These are phyloP conservation scores for Melanogrammus aeglefinus DNA, from an alignment of 2,797 vertebrate species.

Conservation along the genomic window DNA sequence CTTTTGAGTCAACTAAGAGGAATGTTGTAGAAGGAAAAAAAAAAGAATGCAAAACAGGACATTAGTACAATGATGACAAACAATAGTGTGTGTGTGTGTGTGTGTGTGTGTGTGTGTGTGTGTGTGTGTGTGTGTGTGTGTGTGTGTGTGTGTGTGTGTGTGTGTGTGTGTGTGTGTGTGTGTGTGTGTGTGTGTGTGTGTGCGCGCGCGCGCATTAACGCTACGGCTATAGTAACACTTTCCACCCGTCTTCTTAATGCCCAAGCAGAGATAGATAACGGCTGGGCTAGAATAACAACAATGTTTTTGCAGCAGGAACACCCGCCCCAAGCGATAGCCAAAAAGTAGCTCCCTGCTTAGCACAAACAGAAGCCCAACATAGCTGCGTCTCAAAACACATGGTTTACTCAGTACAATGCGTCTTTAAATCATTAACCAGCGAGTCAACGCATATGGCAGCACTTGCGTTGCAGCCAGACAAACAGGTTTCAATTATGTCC, in stretches of 20 bases:
- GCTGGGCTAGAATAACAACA: constrained; percentile 14
- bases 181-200: not conserved
- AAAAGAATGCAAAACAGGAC: not conserved
- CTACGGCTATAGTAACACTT: not conserved
- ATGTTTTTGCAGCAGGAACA: not conserved
- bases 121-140: not conserved
- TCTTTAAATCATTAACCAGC: not conserved
- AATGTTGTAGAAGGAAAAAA: not conserved
- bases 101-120: too few relatives aligned
- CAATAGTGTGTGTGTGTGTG: not conserved
- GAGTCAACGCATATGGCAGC: not conserved
- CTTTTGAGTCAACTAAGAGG: constrained; percentile 59
- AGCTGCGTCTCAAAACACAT: not conserved
- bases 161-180: not conserved
- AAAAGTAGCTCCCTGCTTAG: not conserved
- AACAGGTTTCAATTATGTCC: constrained; percentile 13
- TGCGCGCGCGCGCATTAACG: not conserved
- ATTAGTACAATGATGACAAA: not conserved
- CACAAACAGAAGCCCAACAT: not conserved
- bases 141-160: not conserved
- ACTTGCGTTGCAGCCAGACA: constrained; percentile 6
- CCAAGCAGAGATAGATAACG: constrained; percentile 22
- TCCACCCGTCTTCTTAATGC: not conserved
- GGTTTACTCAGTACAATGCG: not conserved
- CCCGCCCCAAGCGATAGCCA: not conserved